Percentiles rank a stretch among this genome's conserved stretches.
Evolutionary conservation across 2,113 vertebrate species (phyloP).

Genomic region (Eira barbara): DNA sequence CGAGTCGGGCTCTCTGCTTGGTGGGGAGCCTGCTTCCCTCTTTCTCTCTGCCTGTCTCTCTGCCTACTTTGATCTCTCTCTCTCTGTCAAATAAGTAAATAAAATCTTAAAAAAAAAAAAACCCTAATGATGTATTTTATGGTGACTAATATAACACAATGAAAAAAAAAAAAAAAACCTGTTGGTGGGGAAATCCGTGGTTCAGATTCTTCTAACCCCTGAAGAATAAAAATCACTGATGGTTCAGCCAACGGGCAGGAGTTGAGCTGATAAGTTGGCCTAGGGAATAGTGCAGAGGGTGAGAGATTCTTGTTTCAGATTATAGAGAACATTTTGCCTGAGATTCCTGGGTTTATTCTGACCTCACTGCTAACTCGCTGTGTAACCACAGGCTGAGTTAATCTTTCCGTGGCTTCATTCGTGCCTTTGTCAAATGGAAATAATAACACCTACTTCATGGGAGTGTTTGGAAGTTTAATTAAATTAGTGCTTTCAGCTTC

Average conservation of each 20-base stretch:
- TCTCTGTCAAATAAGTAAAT: no score
- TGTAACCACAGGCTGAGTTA: not conserved
- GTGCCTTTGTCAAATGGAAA: slow-evolving; percentile 48
- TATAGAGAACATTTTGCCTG: not conserved
- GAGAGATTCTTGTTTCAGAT: not conserved
- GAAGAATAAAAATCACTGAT: not conserved
- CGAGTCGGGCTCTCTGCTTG: no score
- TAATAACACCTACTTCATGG: not conserved
- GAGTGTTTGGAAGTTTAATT: slow-evolving; percentile 59
- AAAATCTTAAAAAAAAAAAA: no score
- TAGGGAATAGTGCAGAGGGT: not conserved
- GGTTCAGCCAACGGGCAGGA: not conserved
- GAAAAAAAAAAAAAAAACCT: no score
- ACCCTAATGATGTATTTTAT: no score
- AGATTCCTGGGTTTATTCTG: not conserved
- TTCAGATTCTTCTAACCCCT: not conserved
- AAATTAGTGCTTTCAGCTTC: slow-evolving; percentile 56
- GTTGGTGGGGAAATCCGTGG: not conserved
- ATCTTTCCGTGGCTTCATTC: slow-evolving; percentile 48
- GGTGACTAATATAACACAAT: no score
- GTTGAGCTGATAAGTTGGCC: not conserved
- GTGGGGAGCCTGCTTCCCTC: no score
- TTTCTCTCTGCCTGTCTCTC: no score
- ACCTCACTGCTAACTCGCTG: not conserved
- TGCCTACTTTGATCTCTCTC: no score